Base-by-base conservation (phyloP, 1,140 invertebrate species). In the Archivesica marissinica region DNA sequence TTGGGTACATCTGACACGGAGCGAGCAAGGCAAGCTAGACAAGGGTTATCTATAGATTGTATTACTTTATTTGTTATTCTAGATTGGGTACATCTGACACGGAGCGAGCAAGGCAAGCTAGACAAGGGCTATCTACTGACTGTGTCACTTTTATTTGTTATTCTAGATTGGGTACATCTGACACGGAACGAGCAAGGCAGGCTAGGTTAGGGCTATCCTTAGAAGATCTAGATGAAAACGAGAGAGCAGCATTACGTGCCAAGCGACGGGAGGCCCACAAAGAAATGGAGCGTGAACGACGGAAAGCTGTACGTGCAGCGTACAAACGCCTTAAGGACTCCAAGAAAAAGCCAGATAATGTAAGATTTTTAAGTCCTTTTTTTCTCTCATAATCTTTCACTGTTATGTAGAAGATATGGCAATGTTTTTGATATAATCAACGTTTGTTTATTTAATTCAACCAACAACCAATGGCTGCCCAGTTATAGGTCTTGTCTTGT, bases 221-320 rank as follows among this genome's bases (percentile, higher is more conserved):
- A 90, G 82, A 91, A 39, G 90, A 90, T 68, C 89, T 93, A n/a
- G 87, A 91, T 80, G 86, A 88, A 11, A 90, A 90, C 44, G 86
- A 88, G 41, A 82, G 86, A 44, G 92, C 89, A 25, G 87, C 89
- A 61, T 86, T 89, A 38, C 87, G 86, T 70, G 81, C 86, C 30
- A 81, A 88, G 56, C 86, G 85, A 15, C 59, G 84, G 74, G 90
- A 90, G 23, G 78, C 87, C 23, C 80, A 92, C 17, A 92, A 91
- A 72, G 90, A 90, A 25, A 93, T 92, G 91, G 92, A 93, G 86
- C 76, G 89, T 61, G 91, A 93, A 75, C 80, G 93, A 41, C 86
- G 85, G 33, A 93, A 92, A 68, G 92, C 92, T 6, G 87, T 93
- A 4, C 74, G 88, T 20, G 92, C 92, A 41, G 92, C 92, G 1